These are phyloP conservation scores for Passer domesticus DNA, from an alignment of 2,113 vertebrate species.

Conservation along the genomic window DNA sequence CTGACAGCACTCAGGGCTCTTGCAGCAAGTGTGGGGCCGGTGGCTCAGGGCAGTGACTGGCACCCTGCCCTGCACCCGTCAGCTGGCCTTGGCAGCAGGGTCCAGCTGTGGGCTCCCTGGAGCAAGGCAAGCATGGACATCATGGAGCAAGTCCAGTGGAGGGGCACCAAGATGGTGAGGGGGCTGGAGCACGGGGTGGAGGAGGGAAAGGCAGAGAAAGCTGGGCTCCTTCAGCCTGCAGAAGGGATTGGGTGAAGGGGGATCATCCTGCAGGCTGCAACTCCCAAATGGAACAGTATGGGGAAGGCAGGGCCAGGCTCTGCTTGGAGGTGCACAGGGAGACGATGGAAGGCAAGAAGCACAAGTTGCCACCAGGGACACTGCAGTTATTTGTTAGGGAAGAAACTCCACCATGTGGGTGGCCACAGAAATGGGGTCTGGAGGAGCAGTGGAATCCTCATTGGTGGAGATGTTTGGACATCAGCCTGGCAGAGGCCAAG, in stretches of 20 bases:
- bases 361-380: not conserved
- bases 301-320: not conserved
- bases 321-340: not conserved
- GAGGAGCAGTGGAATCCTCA: not conserved
- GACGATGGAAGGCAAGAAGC: not conserved
- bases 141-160: accelerated
- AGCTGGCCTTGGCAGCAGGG: not conserved
- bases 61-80: not conserved
- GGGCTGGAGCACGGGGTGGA: not conserved
- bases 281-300: not conserved
- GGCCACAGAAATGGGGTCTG: not conserved
- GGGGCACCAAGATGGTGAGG: not conserved
- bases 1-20: not conserved
- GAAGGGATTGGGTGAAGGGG: not conserved
- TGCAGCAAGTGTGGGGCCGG: not conserved
- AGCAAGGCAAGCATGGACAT: not conserved
- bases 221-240: not conserved
- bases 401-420: not conserved
- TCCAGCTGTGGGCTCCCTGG: not conserved
- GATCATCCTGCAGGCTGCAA: not conserved
- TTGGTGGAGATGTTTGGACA: not conserved
- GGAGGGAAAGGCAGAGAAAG: not conserved
- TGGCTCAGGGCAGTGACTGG: not conserved
- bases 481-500: not conserved
- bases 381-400: not conserved